Evolutionary conservation across 2,888 invertebrate genomes (phyloP), one percentile per base, ranked within the genome.

Genomic region (Calliphora vomitoria): DNA sequence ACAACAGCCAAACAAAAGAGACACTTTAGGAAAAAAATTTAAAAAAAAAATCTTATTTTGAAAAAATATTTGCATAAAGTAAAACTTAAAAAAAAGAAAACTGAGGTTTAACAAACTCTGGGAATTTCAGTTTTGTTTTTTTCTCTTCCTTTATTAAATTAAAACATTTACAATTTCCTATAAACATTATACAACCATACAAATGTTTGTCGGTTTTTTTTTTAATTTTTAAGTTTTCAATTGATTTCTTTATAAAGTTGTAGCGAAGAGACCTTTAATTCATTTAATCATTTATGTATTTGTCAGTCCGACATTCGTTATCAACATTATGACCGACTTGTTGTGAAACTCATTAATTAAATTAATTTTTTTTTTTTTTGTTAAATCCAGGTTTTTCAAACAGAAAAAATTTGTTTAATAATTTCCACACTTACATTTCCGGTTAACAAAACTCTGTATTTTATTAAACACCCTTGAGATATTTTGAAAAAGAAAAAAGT

Each of bases 391-490:
- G 11, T 31, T 18, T 76, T 74, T 4, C 11, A 11, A 18, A 8
- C 31, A 66, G n/a, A 71, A 68, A 55, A 31, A 62, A 13, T 72
- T 25, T 80, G 60, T 71, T 71, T 82, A 75, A 82, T 82, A 60
- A 82, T 68, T 60, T 75, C 44, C 53, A 69, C 68, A 62, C 75
- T 83, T 62, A 83, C 76, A 83, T 58, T 76, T 83, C 76, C 82
- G 76, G 62, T 71, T 62, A 55, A 15, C 4, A 38, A n/a, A 38
- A n/a, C 10, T n/a, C 11, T 50, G n/a, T 50, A 50, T 4, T 31
- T 60, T 15, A 66, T 66, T 41, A 35, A 35, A 25, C 25, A 25
- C 1, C 25, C 25, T 25, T 25, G 25, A 2, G 25, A 25, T 25
- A 25, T 25, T 25, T 25, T 25, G 25, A 10, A 18, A 64, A 18